Evolutionary conservation across 1,140 invertebrate genomes (phyloP), one percentile per base, ranked within the genome.

Genomic region (Chionoecetes opilio): DNA sequence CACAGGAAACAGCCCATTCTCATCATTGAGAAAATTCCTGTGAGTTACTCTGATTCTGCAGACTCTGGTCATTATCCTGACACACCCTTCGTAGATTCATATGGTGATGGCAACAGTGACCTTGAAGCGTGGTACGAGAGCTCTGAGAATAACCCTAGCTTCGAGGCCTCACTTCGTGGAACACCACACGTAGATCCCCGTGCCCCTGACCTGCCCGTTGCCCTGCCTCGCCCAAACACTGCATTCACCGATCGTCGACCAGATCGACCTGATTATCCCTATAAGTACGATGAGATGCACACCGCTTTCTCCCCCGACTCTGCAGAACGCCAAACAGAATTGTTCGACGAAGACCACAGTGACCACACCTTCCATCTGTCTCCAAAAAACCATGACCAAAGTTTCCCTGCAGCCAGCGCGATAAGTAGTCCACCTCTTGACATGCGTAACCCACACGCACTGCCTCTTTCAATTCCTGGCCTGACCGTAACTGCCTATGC

Each of bases 1-100:
- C 92, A 53, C 84, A 26, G 34, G 82, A 93, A 93, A 86, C 34
- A 34, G 9, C 92, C n/a, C 35, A 93, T 93, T 86, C 92, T 93
- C 26, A 93, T 93, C 37, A 85, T 93, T 9, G 92, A 93, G 32
- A n/a, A 93, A 86, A 82, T 93, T 29, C 75, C 92, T 0, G 34
- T 46, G 32, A 41, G 31, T 6, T 86, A 41, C 29, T 3, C 87
- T 21, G 35, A 6, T 3, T 29, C 37, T 29, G 63, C 11, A 34
- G 31, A 53, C 29, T 21, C 31, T 34, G 89, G 34, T 34, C 11
- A 32, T 75, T 34, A 21, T 35, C 46, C 46, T 75, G 82, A 85
- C 5, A 75, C 63, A 17, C 63, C 26, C n/a, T 75, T n/a, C 63
- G 21, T n/a, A n/a, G 26, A 75, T 6, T 21, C 63, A 6, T 26